A percentile compares a stretch with the other conserved stretches of the same genome.
These are phyloP conservation scores for Acanthosepion pharaonis DNA, from an alignment of 2,888 invertebrate species.

Conservation along the genomic window DNA sequence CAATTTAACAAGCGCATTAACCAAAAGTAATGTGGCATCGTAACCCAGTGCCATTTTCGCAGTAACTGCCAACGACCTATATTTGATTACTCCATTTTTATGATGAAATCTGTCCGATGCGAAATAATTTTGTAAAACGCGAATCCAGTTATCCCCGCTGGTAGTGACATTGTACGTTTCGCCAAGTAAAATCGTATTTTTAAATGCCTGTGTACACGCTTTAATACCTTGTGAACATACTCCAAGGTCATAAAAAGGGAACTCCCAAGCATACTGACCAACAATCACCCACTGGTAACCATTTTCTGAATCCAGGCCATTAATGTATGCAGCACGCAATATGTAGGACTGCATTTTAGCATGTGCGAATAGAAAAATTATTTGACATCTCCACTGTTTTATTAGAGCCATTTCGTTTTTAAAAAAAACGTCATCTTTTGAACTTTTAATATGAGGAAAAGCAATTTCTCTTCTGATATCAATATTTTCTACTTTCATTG, in stretches of 20 bases:
- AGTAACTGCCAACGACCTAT: not conserved
- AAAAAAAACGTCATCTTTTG: not conserved
- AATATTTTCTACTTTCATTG: not conserved
- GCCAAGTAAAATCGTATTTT: not conserved
- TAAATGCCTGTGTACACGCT: not conserved
- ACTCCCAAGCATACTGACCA: not conserved
- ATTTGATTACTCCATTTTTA: not conserved
- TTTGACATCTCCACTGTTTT: not conserved
- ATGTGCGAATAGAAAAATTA: not conserved
- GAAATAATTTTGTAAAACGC: not conserved
- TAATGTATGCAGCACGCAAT: not conserved
- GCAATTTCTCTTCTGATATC: not conserved
- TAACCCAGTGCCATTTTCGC: conserved; percentile 57
- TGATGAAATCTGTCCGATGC: not conserved
- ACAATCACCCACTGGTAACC: not conserved
- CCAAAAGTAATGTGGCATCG: conserved; percentile 55
- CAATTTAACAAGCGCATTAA: conserved; percentile 52
- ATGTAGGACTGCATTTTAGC: not conserved
- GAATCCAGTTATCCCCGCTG: not conserved
- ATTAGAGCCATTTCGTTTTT: not conserved
- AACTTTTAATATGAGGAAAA: not conserved
- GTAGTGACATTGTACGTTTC: not conserved
- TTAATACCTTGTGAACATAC: not conserved
- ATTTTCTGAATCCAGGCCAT: not conserved
- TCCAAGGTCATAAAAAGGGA: not conserved